phyloP scores from a whole-genome alignment of 2,797 vertebrate species.

The Neomorphus geoffroyi region DNA sequence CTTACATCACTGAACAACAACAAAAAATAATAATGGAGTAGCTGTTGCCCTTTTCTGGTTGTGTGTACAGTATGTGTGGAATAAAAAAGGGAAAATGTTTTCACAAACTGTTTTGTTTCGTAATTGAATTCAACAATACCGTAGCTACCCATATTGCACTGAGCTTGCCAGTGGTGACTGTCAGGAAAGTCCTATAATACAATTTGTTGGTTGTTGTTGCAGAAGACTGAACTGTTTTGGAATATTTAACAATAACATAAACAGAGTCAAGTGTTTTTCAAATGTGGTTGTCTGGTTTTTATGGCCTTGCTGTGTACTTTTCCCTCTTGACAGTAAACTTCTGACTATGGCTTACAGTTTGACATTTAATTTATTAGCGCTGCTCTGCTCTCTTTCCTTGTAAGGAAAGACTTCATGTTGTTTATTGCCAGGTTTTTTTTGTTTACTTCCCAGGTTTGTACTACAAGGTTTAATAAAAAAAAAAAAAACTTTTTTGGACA shows the following conservation, averaged over 20 bases:
- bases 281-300: slow-evolving; percentile 96
- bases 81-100: slow-evolving; percentile 96
- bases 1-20: slow-evolving; percentile 97
- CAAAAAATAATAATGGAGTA: slow-evolving; percentile 88
- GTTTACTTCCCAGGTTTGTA: slow-evolving; percentile 99
- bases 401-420: slow-evolving; percentile 93
- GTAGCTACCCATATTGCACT: slow-evolving; percentile 98
- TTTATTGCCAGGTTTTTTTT: slow-evolving; percentile 98
- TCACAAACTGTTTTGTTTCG: slow-evolving; percentile 96
- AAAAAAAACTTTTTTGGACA: slow-evolving; percentile 80
- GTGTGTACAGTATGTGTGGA: slow-evolving; percentile 86
- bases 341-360: slow-evolving; percentile 90
- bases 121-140: slow-evolving; percentile 93
- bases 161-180: slow-evolving; percentile 96
- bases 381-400: slow-evolving; percentile 90
- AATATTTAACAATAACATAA: slow-evolving; percentile 95
- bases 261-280: slow-evolving; percentile 92
- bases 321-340: slow-evolving; percentile 93
- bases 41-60: slow-evolving; percentile 87
- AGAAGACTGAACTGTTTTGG: slow-evolving; percentile 98
- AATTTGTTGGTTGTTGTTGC: slow-evolving; percentile 93
- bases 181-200: slow-evolving; percentile 93
- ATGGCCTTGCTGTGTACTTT: slow-evolving; percentile 97
- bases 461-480: slow-evolving; percentile 99
- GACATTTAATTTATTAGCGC: slow-evolving; percentile 99